Evolutionary conservation across 2,797 vertebrate species (phyloP).

Genomic region (Naso thynnoides): DNA sequence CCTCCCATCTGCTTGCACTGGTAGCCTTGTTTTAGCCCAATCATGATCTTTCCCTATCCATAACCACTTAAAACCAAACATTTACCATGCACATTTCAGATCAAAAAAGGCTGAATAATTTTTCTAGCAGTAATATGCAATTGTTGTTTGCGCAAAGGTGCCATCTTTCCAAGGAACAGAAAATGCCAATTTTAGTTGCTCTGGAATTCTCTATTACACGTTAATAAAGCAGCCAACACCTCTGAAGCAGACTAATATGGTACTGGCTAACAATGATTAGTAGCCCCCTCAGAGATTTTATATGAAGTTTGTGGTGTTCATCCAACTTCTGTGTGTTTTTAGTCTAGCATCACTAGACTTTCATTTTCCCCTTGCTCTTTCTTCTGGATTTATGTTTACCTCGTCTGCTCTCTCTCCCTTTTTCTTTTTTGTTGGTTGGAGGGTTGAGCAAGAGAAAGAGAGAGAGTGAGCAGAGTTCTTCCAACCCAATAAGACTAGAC

Average conservation of each 20-base stretch:
- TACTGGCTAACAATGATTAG: constrained; percentile 41
- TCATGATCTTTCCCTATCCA: neutral
- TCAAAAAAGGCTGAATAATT: neutral
- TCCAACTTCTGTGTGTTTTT: constrained; percentile 65
- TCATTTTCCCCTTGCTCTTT: constrained; percentile 23
- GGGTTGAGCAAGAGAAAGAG: constrained; percentile 25
- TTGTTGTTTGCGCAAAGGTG: constrained; percentile 2
- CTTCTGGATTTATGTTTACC: constrained; percentile 26
- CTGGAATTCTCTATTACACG: constrained; percentile 39
- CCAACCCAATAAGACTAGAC: constrained; percentile 55
- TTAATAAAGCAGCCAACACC: constrained; percentile 42
- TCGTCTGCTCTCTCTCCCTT: constrained; percentile 22
- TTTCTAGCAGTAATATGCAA: neutral
- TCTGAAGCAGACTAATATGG: constrained; percentile 48
- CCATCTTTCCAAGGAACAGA: constrained; percentile 1
- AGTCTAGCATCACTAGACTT: constrained; percentile 42
- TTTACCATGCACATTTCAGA: too few species aligned
- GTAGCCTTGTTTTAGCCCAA: neutral
- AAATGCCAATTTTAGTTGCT: constrained; percentile 11
- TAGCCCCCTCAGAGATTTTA: constrained; percentile 57
- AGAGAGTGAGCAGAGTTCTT: constrained; percentile 34
- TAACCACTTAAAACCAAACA: too few species aligned
- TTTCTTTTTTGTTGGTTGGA: constrained; percentile 30
- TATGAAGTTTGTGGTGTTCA: constrained; percentile 47
- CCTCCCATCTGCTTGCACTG: neutral